Base-by-base conservation (phyloP, 2,113 vertebrate genomes). In the Glareola pratincola region DNA sequence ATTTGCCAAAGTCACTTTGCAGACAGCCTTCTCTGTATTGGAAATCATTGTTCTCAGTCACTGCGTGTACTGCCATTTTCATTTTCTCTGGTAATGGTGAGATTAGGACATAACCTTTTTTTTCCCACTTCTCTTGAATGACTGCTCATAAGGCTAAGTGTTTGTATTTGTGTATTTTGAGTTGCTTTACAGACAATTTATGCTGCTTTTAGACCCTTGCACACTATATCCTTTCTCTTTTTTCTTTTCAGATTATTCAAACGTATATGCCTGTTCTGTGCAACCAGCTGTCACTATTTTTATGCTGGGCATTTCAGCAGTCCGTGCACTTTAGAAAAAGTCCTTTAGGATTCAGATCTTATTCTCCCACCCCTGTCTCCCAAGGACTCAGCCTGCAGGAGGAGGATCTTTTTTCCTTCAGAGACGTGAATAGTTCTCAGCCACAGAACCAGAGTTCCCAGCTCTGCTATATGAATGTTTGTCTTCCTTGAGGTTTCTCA, bases 1-100 rank as follows among this genome's bases (percentile, higher is more conserved):
- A 69, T 88, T 93, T 83, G 71, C 77, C 57, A 60, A 96, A 96
- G 85, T 79, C 64, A 83, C 90, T 93, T 94, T 96, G 85, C 64
- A 95, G 64, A 30, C 37, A 47, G 23, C 21, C 45, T 88, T 73
- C 60, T 60, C 80, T 53, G 27, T 94, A 68, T 64, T 57, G 92
- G 71, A 95, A 93, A 93, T 95, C 69, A 64, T 66, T 94, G 34
- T 47, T 69, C 71, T 51, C 74, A 66, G 74, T 51, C 47, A 30
- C 63, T 69, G 32, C 0, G 0, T 45, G 26, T 32, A 73, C 54
- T 92, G n/a, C 50, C 47, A 30, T 84, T 89, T 94, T 71, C 2
- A 2, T 67, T 89, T 94, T 54, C 73, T 90, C 56, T 0, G 0
- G 60, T 91, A 84, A 41, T 0, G 3, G 34, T 74, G 36, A 92